These are phyloP conservation scores for Odocoileus hemionus DNA, from an alignment of 2,113 vertebrate genomes.

Conservation along the genomic window DNA sequence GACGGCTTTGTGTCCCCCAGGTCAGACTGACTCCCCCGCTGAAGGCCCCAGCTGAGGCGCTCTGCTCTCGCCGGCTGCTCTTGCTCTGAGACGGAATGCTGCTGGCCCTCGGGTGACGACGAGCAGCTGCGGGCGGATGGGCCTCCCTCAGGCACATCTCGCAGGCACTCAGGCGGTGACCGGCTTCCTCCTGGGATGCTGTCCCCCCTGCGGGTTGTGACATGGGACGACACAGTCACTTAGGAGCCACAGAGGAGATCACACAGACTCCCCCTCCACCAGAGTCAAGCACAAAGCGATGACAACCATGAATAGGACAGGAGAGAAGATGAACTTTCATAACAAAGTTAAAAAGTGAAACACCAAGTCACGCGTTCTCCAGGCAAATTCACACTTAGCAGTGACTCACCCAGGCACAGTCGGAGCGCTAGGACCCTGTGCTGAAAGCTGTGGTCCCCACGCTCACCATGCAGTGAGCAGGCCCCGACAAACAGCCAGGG, in stretches of 20 bases:
- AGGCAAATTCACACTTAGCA: not conserved
- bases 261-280: not conserved
- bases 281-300: not conserved
- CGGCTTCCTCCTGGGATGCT: not conserved
- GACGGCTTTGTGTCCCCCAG: not conserved
- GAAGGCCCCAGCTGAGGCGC: not conserved
- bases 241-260: not conserved
- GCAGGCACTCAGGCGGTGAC: not conserved
- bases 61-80: not conserved
- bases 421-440: accelerated
- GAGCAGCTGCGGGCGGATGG: constrained; percentile 29
- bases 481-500: too few species aligned
- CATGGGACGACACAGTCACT: not conserved
- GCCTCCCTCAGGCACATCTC: not conserved
- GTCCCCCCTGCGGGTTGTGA: constrained; percentile 55
- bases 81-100: not conserved
- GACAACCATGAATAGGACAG: not conserved
- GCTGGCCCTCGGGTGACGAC: not conserved
- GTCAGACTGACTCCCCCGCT: not conserved
- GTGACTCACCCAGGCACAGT: not conserved
- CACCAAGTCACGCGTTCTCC: not conserved
- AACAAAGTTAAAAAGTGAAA: not conserved
- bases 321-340: not conserved
- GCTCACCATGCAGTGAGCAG: too few species aligned
- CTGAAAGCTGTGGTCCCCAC: not conserved